Conservation (phyloP, 2,113 vertebrate genomes). For the Merops nubicus region DNA sequence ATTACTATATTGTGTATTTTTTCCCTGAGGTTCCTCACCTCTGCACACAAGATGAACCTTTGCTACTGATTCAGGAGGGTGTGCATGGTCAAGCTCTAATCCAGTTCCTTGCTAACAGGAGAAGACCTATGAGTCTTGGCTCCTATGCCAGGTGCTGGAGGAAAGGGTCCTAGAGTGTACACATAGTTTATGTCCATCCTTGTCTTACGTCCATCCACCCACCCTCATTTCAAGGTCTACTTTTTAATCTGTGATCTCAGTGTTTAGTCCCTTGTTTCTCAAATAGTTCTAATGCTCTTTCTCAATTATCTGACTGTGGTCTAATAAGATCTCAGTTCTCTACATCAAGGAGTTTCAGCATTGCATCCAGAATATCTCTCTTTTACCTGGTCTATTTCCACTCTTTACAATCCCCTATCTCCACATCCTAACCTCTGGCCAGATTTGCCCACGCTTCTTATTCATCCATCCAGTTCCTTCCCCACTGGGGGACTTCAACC, state of each 20-base stretch:
- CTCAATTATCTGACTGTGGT: not conserved
- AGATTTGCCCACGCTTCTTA: not conserved
- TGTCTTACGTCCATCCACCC: not conserved
- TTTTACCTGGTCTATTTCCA: not conserved
- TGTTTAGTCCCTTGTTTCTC: not conserved
- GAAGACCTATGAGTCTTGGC: not conserved
- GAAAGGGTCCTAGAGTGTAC: not conserved
- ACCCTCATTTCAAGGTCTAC: not conserved
- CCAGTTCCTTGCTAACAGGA: not conserved
- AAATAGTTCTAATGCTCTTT: not conserved
- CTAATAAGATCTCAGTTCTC: not conserved
- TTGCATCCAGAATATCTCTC: not conserved
- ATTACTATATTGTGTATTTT: not conserved
- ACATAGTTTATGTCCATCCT: not conserved
- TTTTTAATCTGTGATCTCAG: not conserved
- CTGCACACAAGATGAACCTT: not conserved
- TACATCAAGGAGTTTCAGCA: not conserved
- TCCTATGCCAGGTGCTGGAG: not conserved
- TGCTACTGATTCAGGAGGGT: not conserved
- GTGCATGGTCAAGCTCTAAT: not conserved
- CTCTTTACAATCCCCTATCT: not conserved
- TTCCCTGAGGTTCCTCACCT: not conserved
- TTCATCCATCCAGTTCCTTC: not conserved
- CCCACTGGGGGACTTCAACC: rapidly evolving
- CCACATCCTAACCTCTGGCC: not conserved